A percentile compares a stretch with the other conserved stretches of the same genome.
Evolutionary conservation across 2,113 vertebrate genomes (phyloP).

Genomic region (human (Homo sapiens)): DNA sequence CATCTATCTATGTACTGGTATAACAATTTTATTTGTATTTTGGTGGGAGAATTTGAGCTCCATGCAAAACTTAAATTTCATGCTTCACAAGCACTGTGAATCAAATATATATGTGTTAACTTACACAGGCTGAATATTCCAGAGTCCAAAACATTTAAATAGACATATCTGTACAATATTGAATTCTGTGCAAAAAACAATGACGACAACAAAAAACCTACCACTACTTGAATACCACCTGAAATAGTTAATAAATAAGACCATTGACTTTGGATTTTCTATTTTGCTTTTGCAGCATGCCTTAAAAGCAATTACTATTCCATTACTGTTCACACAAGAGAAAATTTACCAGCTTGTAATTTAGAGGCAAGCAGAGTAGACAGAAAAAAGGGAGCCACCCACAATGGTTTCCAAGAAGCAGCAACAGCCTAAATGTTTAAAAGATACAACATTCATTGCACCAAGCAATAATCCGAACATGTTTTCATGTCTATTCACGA

Average conservation of each 20-base stretch:
- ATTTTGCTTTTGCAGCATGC: slow-evolving; percentile 53
- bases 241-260: slow-evolving; percentile 53
- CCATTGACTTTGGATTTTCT: background rate
- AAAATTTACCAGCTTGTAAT: slow-evolving; percentile 67
- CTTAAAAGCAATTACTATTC: slow-evolving; percentile 72
- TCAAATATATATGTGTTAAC: slow-evolving; percentile 25
- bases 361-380: slow-evolving; percentile 54
- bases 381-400: slow-evolving; percentile 49
- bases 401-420: background rate
- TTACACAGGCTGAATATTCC: slow-evolving; percentile 5
- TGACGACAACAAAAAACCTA: background rate
- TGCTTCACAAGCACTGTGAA: slow-evolving; percentile 19
- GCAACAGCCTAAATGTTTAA: slow-evolving; percentile 30
- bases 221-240: background rate
- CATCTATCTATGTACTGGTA: background rate
- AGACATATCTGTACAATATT: background rate
- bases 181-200: background rate
- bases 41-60: slow-evolving; percentile 12
- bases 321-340: slow-evolving; percentile 65
- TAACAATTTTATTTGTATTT: slow-evolving; percentile 47
- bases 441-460: background rate
- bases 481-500: slow-evolving; percentile 52
- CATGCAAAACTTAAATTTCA: slow-evolving; percentile 34
- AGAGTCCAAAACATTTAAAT: background rate
- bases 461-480: background rate